Evolutionary conservation across 2,113 vertebrate species (phyloP), one percentile per base, ranked within the genome.

Genomic region (Paradoxurus hermaphroditus): DNA sequence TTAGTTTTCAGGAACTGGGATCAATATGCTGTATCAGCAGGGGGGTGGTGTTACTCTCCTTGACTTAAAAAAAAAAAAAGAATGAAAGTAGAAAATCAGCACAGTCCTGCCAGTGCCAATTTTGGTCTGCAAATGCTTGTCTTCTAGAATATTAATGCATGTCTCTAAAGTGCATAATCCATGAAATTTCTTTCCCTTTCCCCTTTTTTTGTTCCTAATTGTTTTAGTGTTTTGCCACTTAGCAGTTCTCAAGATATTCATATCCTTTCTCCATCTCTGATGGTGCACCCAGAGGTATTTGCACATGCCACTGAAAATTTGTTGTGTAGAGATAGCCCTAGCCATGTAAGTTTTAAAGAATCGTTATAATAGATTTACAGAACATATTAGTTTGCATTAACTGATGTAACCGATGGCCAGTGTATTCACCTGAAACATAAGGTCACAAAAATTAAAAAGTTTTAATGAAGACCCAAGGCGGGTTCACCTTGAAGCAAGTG

Each of bases 1-100:
- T 97, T 81, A 68, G n/a, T 95, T 97, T 97, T 98, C 67, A 95
- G 93, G 91, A 25, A 44, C 36, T 19, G 1, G 53, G 44, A 41
- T 95, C 53, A 34, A 39, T 65, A 19, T 44, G 59, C 87, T 62
- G 2, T 18, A 10, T 90, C 53, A 93, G 27, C 70, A 86, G 25
- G 51, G 23, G 67, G 34, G 7, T 72, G 21, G 11, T 53, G 10
- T 19, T 14, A 56, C 6, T 63, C 0, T 27, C n/a, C 29, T 62
- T 73, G 75, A 49, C 39, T 83, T 93, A 19, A 79, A 95, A 79
- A 62, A 59, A 67, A 67, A 13, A 77, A 95, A 81, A 77, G 59
- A 49, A 93, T 68, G 19, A 73, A 95, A 56, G 15, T 59, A 10
- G 53, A 46, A 70, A 87, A n/a, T 77, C 29, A 41, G 29, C 13